Base-by-base conservation (phyloP, 2,888 invertebrate genomes). In the Drosophila engyochracea region DNA sequence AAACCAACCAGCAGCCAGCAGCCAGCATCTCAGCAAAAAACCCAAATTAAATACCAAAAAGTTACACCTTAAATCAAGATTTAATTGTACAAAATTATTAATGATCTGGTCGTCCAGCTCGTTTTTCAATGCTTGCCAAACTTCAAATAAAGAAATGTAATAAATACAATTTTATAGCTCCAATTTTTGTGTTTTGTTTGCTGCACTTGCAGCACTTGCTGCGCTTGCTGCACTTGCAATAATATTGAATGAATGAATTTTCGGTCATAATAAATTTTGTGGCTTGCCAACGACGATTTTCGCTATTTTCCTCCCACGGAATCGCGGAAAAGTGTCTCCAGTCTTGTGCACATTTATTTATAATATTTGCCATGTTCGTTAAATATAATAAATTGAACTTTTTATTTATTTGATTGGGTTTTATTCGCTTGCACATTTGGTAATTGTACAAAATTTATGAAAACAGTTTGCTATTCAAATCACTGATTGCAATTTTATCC, bases 101-200 rank as follows among this genome's bases (percentile, higher is more conserved):
- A 55, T 51, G 37, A 55, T 58, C 55, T 70, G 35, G n/a, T 14
- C 9, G 37, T 16, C 9, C 14, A 3, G 6, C 55, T 55, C 61
- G 69, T 73, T 81, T 70, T 70, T 65, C 69, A 74, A 25, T 72
- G 74, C 16, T 72, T 47, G 72, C 74, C 68, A 73, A 84, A 82
- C 77, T 84, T 81, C 76, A 81, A 62, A 70, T 72, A 78, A 78
- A 85, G 82, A 80, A 85, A 85, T 76, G 84, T 62, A 85, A 85
- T 85, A 85, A 85, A 85, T 85, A 85, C 80, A 70, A 55, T 83
- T 85, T 85, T 86, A 85, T 85, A 62, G 84, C 81, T 70, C 52
- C 74, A 80, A 70, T 82, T 70, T 76, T 79, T 60, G 53, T 65
- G 39, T 39, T 72, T 81, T 25, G 47, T 16, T 31, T 31, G 12